Evolutionary conservation across 2,888 invertebrate genomes (phyloP).

Genomic region (Nomada lathburiana): DNA sequence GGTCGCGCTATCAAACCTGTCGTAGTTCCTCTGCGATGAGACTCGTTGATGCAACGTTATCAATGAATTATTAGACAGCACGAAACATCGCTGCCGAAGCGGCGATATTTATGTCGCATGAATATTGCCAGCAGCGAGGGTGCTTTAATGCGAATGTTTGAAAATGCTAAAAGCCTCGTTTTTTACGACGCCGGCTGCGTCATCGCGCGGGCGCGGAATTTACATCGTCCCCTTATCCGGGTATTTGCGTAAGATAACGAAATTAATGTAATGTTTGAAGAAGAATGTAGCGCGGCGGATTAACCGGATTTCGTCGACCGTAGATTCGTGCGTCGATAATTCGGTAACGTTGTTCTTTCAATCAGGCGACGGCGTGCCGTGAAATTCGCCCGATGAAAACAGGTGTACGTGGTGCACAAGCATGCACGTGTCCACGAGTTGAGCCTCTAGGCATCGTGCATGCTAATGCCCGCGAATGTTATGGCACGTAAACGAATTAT

Average conservation of each 20-base stretch:
- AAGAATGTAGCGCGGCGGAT: conserved; percentile 3
- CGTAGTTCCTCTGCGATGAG: background rate
- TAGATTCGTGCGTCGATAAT: background rate
- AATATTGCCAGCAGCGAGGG: conserved; percentile 10
- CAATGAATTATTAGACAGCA: conserved; percentile 43
- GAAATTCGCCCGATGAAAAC: conserved; percentile 25
- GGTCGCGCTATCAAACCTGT: too few relatives aligned
- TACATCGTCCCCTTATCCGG: conserved; percentile 22
- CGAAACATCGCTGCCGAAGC: conserved; percentile 28
- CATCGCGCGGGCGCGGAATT: conserved; percentile 33
- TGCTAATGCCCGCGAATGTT: conserved; percentile 34
- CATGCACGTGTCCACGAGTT: background rate
- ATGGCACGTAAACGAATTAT: conserved; percentile 32
- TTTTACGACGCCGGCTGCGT: conserved; percentile 43
- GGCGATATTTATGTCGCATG: conserved; percentile 35
- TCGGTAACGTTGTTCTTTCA: background rate
- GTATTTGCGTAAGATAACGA: conserved; percentile 23
- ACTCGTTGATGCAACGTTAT: conserved; percentile 7
- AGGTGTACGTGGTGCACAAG: background rate
- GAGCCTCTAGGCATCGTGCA: background rate
- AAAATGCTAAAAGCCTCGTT: conserved; percentile 22
- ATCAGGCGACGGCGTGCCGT: background rate
- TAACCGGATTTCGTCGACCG: too few relatives aligned
- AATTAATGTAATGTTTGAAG: conserved; percentile 20
- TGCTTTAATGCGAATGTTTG: conserved; percentile 26